Evolutionary conservation across 2,888 invertebrate species (phyloP).

Genomic region (Diloba caeruleocephala): DNA sequence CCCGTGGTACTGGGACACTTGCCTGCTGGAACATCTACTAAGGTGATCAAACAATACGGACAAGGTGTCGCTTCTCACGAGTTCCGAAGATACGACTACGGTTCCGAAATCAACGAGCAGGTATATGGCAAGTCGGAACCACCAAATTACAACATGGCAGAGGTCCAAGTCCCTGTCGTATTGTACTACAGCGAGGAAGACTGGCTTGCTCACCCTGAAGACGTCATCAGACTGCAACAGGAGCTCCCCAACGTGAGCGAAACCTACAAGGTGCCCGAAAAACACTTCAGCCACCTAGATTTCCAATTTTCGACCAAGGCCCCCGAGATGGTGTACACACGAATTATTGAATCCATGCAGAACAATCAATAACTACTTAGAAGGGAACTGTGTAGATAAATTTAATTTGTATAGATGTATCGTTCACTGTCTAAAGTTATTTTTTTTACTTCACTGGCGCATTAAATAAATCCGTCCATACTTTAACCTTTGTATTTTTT

Average conservation of each 20-base stretch:
- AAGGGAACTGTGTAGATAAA: constrained; percentile 47
- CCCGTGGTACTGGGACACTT: constrained; percentile 86
- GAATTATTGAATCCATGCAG: constrained; percentile 74
- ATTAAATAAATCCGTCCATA: constrained; percentile 73
- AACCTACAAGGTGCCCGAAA: constrained; percentile 87
- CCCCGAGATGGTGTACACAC: constrained; percentile 73
- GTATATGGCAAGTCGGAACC: constrained; percentile 76
- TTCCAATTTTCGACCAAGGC: constrained; percentile 81
- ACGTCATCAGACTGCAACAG: constrained; percentile 87
- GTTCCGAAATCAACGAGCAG: constrained; percentile 70
- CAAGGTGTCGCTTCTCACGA: constrained; percentile 79
- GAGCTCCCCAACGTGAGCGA: constrained; percentile 89
- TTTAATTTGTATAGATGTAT: constrained; percentile 52
- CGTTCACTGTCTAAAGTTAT: constrained; percentile 57
- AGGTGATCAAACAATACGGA: constrained; percentile 88
- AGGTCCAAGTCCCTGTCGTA: constrained; percentile 78
- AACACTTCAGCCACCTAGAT: constrained; percentile 82
- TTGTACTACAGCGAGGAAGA: constrained; percentile 89
- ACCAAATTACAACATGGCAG: constrained; percentile 76
- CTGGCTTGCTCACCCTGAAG: constrained; percentile 90
- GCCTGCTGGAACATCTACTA: constrained; percentile 89
- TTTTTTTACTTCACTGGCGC: constrained; percentile 63
- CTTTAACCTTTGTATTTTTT: constrained; percentile 18
- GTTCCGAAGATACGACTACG: constrained; percentile 80
- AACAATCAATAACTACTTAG: constrained; percentile 48